Evolutionary conservation across 2,888 invertebrate species (phyloP), one percentile per base, ranked within the genome.

Genomic region (Galerucella calmariensis): DNA sequence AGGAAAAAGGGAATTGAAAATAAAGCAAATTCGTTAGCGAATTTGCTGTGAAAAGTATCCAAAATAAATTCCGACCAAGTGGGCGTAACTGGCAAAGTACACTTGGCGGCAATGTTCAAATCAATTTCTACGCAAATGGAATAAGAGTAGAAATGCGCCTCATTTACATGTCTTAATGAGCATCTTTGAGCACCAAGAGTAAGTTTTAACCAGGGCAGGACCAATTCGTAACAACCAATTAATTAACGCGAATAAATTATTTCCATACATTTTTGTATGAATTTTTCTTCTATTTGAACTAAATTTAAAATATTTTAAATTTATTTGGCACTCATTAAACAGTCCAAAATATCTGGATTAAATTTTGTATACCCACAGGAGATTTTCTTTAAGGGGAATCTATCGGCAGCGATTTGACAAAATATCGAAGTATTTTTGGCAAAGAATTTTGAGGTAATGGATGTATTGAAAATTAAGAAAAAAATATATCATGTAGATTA

Each of bases 131-230:
- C 82, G 84, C 84, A 85, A 86, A 85, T 86, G 85, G 83, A 83
- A 82, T 84, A 85, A 85, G 86, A 86, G 85, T 86, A 85, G 86
- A 86, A 86, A 86, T 86, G 84, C 84, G 84, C 81, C 84, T 86
- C 85, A 86, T 86, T 86, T 86, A 86, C 86, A 87, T 87, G 83
- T 85, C 86, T 86, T 86, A 86, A 86, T 86, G 85, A 86, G 85
- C 84, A 85, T 84, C 86, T 87, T 86, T 85, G 85, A 84, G 83
- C 81, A 83, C 84, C 79, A 83, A 81, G 84, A 85, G 84, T 84
- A 84, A 8, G 83, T 82, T 81, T 81, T 81, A 82, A 16, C n/a
- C 69, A 70, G 69, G 41, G 41, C 51, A 27, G 63, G 46, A 62
- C 53, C 27, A 6, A 59, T 24, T 27, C 24, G 4, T 20, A 20